These are phyloP conservation scores for Stichodactyla helianthus DNA, from an alignment of 64 coral and sea anemone species.

Conservation along the genomic window DNA sequence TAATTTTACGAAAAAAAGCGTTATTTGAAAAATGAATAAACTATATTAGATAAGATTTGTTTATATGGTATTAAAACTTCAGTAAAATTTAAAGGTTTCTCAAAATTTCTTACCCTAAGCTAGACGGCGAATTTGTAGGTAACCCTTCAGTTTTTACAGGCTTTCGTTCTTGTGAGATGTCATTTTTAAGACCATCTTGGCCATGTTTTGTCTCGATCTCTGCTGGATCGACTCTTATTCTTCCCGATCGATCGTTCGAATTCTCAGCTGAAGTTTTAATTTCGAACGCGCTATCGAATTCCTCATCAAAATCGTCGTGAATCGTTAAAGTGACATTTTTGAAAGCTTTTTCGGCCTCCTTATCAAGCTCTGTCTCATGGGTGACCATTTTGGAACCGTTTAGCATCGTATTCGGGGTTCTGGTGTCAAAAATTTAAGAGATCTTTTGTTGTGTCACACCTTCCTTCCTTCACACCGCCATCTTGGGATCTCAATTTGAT, in stretches of 20 bases:
- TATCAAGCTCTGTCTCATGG: conserved; percentile 5
- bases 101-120: conserved; percentile 28
- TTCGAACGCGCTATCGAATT: conserved; percentile 9
- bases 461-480: neutral
- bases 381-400: neutral
- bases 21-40: too few relatives aligned
- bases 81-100: neutral
- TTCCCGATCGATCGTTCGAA: neutral
- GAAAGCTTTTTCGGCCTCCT: conserved; percentile 1
- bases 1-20: too few relatives aligned
- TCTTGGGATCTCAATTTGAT: neutral
- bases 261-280: neutral
- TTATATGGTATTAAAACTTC: too few relatives aligned
- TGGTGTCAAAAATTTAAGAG: neutral
- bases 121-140: conserved; percentile 29
- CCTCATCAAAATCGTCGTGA: conserved; percentile 7
- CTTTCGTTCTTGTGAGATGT: too few relatives aligned
- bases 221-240: neutral
- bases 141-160: conserved; percentile 40
- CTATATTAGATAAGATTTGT: too few relatives aligned
- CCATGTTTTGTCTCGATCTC: neutral
- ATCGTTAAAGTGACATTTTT: neutral
- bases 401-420: neutral
- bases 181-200: neutral
- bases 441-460: neutral